Evolutionary conservation across 2,113 vertebrate species (phyloP).

Genomic region (Salvator merianae): DNA sequence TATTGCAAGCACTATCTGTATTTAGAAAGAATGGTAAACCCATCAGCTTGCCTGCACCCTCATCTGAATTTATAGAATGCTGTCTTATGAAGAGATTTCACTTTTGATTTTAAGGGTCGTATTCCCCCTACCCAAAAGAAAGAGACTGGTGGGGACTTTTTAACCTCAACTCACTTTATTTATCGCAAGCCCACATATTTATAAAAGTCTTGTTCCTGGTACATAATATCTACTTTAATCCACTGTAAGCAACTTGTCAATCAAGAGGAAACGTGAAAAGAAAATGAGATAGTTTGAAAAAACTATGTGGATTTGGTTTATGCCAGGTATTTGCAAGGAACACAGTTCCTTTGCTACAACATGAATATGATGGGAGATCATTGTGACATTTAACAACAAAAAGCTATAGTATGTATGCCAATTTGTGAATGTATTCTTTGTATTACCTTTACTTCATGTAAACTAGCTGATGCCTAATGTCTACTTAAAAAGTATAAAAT

Average conservation of each 20-base stretch:
- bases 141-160: no score
- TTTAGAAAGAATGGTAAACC: conserved; percentile 15
- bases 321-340: no score
- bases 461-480: no score
- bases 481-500: no score
- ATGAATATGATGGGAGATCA: no score
- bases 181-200: background rate
- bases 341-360: no score
- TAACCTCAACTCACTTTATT: no score
- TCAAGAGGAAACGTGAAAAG: background rate
- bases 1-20: background rate
- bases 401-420: no score
- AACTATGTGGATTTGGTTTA: background rate
- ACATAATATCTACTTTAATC: background rate
- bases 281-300: background rate
- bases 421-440: no score
- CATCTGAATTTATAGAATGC: background rate
- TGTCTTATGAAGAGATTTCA: background rate
- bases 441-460: no score
- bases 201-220: background rate
- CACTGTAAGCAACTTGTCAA: background rate
- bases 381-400: no score
- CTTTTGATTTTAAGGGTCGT: no score
- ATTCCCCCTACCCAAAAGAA: background rate
- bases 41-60: background rate